Conservation (phyloP, 2,797 vertebrate species). For the Anniella stebbinsi region DNA sequence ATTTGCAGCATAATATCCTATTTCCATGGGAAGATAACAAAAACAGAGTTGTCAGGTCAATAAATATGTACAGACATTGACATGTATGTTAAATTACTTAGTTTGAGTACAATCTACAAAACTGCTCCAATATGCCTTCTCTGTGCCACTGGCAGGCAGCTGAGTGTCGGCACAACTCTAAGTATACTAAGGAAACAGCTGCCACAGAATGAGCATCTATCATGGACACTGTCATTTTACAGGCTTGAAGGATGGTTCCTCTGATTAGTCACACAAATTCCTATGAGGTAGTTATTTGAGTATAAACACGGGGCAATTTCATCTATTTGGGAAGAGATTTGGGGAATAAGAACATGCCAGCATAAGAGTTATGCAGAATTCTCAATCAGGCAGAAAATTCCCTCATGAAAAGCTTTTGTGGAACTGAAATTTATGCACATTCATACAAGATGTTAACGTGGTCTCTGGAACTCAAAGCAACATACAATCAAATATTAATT, state of each 20-base stretch:
- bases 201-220: not conserved
- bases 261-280: not conserved
- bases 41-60: not conserved
- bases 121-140: not conserved
- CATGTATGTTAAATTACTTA: not conserved
- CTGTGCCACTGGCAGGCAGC: not conserved
- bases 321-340: not conserved
- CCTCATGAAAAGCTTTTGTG: not conserved
- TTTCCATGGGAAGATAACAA: not conserved
- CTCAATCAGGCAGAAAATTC: not conserved
- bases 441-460: too few species aligned
- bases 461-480: not conserved
- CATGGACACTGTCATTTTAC: not conserved
- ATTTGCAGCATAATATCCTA: not conserved
- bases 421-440: not conserved
- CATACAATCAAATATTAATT: not conserved
- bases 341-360: not conserved
- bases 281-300: not conserved
- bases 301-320: not conserved
- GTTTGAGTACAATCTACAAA: not conserved
- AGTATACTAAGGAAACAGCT: not conserved
- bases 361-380: not conserved
- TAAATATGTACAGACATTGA: not conserved
- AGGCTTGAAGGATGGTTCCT: too few species aligned
- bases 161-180: not conserved